Evolutionary conservation across 1,140 invertebrate genomes (phyloP).

Genomic region (Drosophila pseudoananassae): DNA sequence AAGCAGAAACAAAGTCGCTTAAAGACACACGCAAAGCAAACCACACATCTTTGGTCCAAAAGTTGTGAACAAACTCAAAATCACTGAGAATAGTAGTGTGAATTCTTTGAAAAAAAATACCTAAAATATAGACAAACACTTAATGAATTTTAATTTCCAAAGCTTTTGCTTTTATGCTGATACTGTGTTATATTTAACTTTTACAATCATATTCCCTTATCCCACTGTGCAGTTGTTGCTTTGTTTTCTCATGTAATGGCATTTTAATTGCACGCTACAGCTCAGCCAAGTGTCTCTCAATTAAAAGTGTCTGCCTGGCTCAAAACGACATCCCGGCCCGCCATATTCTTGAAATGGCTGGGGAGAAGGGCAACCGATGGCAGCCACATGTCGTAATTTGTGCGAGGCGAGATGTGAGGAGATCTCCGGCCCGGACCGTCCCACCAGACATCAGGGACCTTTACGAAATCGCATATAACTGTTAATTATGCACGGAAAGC

Average conservation of each 20-base stretch:
- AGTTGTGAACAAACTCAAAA: slow-evolving; percentile 22
- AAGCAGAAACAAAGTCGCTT: slow-evolving; percentile 3
- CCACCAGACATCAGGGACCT: slow-evolving; percentile 9
- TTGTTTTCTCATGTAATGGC: slow-evolving; percentile 75
- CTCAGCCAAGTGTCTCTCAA: slow-evolving; percentile 78
- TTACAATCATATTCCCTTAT: neutral
- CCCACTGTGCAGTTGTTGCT: slow-evolving; percentile 32
- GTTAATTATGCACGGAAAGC: slow-evolving; percentile 67
- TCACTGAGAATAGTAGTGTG: neutral
- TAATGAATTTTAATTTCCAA: no score
- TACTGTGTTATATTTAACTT: no score
- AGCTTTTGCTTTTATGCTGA: no score
- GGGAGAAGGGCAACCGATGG: slow-evolving; percentile 34
- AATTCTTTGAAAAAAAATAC: no score
- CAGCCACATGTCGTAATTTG: slow-evolving; percentile 76
- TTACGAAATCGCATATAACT: slow-evolving; percentile 43
- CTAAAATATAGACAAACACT: no score
- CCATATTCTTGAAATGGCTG: slow-evolving; percentile 31
- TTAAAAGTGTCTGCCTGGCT: slow-evolving; percentile 77
- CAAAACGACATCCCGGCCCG: slow-evolving; percentile 50
- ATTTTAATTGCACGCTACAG: slow-evolving; percentile 77
- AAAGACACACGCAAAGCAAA: neutral
- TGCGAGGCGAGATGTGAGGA: slow-evolving; percentile 26
- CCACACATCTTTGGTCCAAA: slow-evolving; percentile 1
- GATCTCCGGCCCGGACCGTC: neutral